These are phyloP conservation scores for Baccha elongata DNA, from an alignment of 2,888 invertebrate genomes.

Conservation along the genomic window DNA sequence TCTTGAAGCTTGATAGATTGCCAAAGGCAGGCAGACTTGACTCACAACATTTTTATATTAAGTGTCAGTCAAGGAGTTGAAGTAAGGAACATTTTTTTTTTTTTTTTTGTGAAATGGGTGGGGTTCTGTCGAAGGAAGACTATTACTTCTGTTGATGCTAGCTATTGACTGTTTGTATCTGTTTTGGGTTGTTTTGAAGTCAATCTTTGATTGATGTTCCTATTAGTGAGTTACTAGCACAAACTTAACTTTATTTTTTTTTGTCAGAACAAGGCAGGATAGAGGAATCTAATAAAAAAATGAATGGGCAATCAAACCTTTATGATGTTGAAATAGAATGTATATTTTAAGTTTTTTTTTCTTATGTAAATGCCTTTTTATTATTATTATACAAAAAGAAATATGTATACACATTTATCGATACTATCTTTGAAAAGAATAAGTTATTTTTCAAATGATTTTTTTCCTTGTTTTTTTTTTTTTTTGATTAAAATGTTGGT, in stretches of 20 bases:
- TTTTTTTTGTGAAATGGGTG: neutral
- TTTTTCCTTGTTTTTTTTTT: too few relatives aligned
- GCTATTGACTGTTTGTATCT: slow-evolving; percentile 31
- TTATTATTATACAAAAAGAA: too few relatives aligned
- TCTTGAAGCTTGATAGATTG: slow-evolving; percentile 36
- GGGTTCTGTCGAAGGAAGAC: neutral
- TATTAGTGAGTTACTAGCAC: slow-evolving; percentile 51
- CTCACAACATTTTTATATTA: slow-evolving; percentile 39
- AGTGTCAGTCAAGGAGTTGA: slow-evolving; percentile 26
- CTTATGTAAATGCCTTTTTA: neutral
- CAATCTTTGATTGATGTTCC: slow-evolving; percentile 68
- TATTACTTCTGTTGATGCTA: slow-evolving; percentile 30
- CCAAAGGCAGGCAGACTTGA: slow-evolving; percentile 21
- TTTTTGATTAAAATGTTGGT: too few relatives aligned
- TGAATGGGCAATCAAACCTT: slow-evolving; percentile 40
- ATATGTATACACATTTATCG: neutral
- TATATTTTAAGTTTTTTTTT: slow-evolving; percentile 1
- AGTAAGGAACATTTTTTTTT: neutral
- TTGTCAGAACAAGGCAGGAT: neutral
- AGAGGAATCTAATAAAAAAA: slow-evolving; percentile 14
- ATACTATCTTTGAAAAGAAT: neutral
- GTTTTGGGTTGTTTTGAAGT: slow-evolving; percentile 45
- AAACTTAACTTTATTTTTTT: slow-evolving; percentile 7
- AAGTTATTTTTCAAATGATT: neutral
- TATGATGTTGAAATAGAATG: slow-evolving; percentile 25